These are phyloP conservation scores for Octomys mimax DNA, from an alignment of 2,797 vertebrate species.

Conservation along the genomic window DNA sequence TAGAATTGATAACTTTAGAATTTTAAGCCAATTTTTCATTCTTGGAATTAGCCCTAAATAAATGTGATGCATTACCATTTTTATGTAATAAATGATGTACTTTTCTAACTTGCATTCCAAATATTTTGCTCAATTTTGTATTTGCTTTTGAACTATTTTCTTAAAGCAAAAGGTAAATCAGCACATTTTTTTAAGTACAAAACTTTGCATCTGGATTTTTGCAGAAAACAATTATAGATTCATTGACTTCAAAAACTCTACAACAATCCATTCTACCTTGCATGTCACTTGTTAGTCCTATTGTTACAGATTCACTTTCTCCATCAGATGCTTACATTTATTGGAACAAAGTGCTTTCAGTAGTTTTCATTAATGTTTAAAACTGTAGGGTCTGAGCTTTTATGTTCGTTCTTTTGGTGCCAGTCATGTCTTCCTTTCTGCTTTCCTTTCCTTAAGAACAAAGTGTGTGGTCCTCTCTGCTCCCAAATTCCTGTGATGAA, in stretches of 20 bases:
- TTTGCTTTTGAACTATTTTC: not conserved
- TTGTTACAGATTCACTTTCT: not conserved
- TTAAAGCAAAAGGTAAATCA: not conserved
- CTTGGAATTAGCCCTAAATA: not conserved
- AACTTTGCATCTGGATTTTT: not conserved
- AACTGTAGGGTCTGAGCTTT: not conserved
- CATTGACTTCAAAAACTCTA: not conserved
- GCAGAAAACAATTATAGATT: not conserved
- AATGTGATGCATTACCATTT: not conserved
- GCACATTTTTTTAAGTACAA: not conserved
- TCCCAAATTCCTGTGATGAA: not conserved
- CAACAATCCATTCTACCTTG: not conserved
- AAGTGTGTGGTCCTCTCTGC: not conserved
- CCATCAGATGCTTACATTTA: not conserved
- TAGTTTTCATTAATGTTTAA: not conserved
- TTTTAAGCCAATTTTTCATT: not conserved
- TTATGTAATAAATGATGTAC: not conserved
- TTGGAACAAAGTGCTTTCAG: not conserved
- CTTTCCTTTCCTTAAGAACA: not conserved
- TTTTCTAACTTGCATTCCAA: not conserved
- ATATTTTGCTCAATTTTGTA: not conserved
- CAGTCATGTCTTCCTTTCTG: not conserved
- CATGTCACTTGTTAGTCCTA: not conserved
- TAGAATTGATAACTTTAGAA: not conserved
- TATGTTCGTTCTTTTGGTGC: not conserved